phyloP scores from a whole-genome alignment of 2,797 vertebrate genomes.

The Columba guinea region DNA sequence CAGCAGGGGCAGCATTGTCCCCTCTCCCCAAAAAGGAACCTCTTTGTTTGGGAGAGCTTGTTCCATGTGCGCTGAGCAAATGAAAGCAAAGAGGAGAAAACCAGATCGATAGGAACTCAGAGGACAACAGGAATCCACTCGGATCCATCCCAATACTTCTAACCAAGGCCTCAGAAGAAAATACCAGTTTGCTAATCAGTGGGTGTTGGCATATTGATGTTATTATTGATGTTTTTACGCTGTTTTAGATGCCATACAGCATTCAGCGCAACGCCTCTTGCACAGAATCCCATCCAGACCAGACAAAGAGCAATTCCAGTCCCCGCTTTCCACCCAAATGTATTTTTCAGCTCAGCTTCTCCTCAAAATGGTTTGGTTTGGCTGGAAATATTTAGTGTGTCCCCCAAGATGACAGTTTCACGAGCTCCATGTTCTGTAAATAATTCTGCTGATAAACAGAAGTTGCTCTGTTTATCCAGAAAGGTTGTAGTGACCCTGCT shows the following conservation, averaged over 20 bases:
- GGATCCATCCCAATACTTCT: neutral
- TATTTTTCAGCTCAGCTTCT: neutral
- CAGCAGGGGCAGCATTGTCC: neutral
- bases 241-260: neutral
- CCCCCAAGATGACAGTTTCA: neutral
- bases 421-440: neutral
- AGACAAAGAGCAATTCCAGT: neutral
- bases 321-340: neutral
- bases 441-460: neutral
- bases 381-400: neutral
- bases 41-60: neutral
- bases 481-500: neutral
- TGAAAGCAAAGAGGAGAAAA: neutral
- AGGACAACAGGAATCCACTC: neutral
- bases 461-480: neutral
- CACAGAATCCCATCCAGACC: neutral
- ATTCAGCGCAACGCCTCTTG: fast-evolving
- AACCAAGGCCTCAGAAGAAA: neutral
- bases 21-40: neutral
- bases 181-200: neutral
- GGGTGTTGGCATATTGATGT: neutral
- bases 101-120: fast-evolving
- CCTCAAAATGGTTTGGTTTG: neutral
- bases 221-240: neutral
- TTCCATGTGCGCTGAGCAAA: fast-evolving